Evolutionary conservation across 2,888 invertebrate species (phyloP).

Genomic region (Suillia variegata): DNA sequence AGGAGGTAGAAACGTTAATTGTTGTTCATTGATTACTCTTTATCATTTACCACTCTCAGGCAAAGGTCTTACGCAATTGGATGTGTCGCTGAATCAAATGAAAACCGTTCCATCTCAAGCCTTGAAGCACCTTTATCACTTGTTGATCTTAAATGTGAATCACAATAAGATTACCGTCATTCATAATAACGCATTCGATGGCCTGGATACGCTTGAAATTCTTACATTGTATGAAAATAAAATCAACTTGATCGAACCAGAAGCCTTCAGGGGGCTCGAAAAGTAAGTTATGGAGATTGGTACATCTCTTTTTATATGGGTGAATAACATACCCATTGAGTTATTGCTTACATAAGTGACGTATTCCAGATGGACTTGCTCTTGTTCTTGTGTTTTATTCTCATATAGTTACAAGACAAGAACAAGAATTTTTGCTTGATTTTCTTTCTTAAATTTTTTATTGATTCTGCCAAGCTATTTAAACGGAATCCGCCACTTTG

Average conservation of each 20-base stretch:
- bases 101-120: constrained; percentile 80
- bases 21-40: too few species aligned
- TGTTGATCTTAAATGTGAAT: constrained; percentile 87
- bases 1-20: neutral
- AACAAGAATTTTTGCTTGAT: too few species aligned
- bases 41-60: constrained; percentile 63
- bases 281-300: constrained; percentile 66
- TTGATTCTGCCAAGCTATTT: too few species aligned
- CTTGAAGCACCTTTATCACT: constrained; percentile 78
- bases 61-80: constrained; percentile 84
- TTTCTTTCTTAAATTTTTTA: too few species aligned
- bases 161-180: constrained; percentile 83
- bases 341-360: too few species aligned
- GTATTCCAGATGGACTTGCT: too few species aligned
- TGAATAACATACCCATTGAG: neutral
- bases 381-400: too few species aligned
- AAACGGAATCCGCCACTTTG: too few species aligned
- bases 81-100: constrained; percentile 85
- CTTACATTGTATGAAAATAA: constrained; percentile 86
- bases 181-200: constrained; percentile 82
- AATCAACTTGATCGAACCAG: constrained; percentile 77
- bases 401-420: too few species aligned
- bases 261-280: constrained; percentile 85
- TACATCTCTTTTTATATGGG: neutral
- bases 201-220: constrained; percentile 84